Base-by-base conservation (phyloP, 2,888 invertebrate genomes). In the Muscina levida region DNA sequence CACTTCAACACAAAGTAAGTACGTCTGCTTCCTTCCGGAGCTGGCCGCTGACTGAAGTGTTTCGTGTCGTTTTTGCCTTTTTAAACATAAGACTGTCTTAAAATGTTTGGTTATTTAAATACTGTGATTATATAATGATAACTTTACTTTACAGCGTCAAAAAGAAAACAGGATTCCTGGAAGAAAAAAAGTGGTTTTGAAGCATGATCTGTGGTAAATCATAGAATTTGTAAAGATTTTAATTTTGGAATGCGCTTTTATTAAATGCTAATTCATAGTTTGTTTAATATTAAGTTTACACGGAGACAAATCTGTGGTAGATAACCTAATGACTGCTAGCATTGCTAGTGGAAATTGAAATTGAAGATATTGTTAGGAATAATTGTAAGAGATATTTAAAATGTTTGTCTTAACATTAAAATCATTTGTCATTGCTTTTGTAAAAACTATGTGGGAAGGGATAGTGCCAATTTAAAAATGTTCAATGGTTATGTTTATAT, bases 121-220 rank as follows among this genome's bases (percentile, higher is more conserved):
- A 31, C 42, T n/a, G 6, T 42, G n/a, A 31, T 5, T 31, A 31
- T 46, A n/a, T 24, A 65, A 13, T 44, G 1, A 22, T 53, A 5
- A 31, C 13, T 22, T 37, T 62, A 11, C 11, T 62, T 62, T 62
- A 19, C 62, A 62, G 62, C 19, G 39, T 1, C 13, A 31, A 5
- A 31, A 31, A 31, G 8, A 19, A 62, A 4, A 53, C 13, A 22
- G 53, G 3, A 53, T 42, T 62, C 26, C 62, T 39, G 19, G 62
- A 62, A 62, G 62, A 62, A 62, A 42, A n/a, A 62, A 62, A 62
- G 62, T 62, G 62, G 62, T 22, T 3, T 42, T 22, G 13, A 19
- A 22, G 62, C 62, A 62, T 62, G 62, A 53, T 53, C 24, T 53
- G 51, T 53, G 53, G 24, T 22, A 53, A 1, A 22, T 24, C 6